Evolutionary conservation across 2,888 invertebrate genomes (phyloP).

Genomic region (Nemotelus pantherinus): DNA sequence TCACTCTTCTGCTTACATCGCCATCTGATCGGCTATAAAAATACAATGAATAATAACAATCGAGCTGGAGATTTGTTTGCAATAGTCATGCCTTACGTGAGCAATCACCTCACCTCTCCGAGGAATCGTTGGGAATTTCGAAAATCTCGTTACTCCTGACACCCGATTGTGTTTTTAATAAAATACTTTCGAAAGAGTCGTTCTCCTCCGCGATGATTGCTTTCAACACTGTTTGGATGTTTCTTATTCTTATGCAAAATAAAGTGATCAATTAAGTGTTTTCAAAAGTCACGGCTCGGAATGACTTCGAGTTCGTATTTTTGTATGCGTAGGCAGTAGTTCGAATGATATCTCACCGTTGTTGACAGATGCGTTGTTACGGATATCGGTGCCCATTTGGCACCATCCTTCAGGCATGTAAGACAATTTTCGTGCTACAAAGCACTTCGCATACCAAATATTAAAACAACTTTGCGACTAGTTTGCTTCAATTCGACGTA

Average conservation of each 20-base stretch:
- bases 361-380: slow-evolving; percentile 27
- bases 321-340: slow-evolving; percentile 41
- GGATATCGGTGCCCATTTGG: slow-evolving; percentile 24
- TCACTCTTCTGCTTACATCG: slow-evolving; percentile 35
- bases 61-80: slow-evolving; percentile 12
- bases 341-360: slow-evolving; percentile 22
- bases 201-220: slow-evolving; percentile 26
- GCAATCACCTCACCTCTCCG: too few relatives aligned
- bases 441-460: slow-evolving; percentile 36
- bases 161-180: slow-evolving; percentile 17
- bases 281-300: slow-evolving; percentile 41
- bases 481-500: neutral
- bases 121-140: slow-evolving; percentile 10
- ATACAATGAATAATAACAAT: slow-evolving; percentile 20
- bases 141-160: slow-evolving; percentile 34
- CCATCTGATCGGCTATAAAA: slow-evolving; percentile 25
- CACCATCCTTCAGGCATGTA: slow-evolving; percentile 30
- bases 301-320: slow-evolving; percentile 17
- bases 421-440: slow-evolving; percentile 38
- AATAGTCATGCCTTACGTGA: neutral
- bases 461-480: slow-evolving; percentile 3
- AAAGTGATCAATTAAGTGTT: slow-evolving; percentile 44
- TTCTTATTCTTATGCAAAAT: slow-evolving; percentile 43
- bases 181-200: slow-evolving; percentile 30
- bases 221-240: slow-evolving; percentile 15